These are phyloP conservation scores for Crioceris asparagi DNA, from an alignment of 2,888 invertebrate genomes.

Conservation along the genomic window DNA sequence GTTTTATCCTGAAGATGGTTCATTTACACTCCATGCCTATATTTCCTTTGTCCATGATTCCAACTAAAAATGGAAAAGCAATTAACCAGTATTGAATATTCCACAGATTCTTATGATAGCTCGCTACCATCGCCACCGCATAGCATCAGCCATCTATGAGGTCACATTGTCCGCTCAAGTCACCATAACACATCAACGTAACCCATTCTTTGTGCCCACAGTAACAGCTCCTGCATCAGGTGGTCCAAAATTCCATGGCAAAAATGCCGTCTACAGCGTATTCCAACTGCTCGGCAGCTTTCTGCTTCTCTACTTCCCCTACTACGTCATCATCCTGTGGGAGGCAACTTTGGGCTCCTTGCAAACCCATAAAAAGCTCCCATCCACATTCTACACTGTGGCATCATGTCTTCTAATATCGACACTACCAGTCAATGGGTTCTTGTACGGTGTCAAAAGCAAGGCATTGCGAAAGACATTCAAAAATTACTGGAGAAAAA, in stretches of 20 bases:
- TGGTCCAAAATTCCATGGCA: slow-evolving; percentile 41
- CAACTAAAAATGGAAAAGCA: too few relatives aligned
- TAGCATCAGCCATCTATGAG: slow-evolving; percentile 76
- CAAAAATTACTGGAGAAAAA: slow-evolving; percentile 66
- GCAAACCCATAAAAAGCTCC: slow-evolving; percentile 16
- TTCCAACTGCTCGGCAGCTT: slow-evolving; percentile 63
- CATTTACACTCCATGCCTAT: too few relatives aligned
- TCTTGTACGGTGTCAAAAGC: slow-evolving; percentile 67
- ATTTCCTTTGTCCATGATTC: too few relatives aligned
- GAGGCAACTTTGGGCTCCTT: slow-evolving; percentile 40
- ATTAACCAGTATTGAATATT: too few relatives aligned
- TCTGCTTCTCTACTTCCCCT: slow-evolving; percentile 62
- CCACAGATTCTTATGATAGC: slow-evolving; percentile 52
- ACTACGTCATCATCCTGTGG: slow-evolving; percentile 61
- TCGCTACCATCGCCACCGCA: slow-evolving; percentile 68
- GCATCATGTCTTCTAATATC: slow-evolving; percentile 57
- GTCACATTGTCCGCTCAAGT: slow-evolving; percentile 76
- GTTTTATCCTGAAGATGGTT: too few relatives aligned
- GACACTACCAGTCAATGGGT: slow-evolving; percentile 64
- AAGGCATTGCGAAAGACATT: slow-evolving; percentile 60
- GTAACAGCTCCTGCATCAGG: slow-evolving; percentile 46
- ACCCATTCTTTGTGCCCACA: slow-evolving; percentile 63
- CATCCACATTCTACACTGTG: slow-evolving; percentile 38
- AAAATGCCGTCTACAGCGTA: slow-evolving; percentile 55
- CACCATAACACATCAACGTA: slow-evolving; percentile 70